Evolutionary conservation across 2,888 invertebrate genomes (phyloP).

Genomic region (Leistus spinibarbis): DNA sequence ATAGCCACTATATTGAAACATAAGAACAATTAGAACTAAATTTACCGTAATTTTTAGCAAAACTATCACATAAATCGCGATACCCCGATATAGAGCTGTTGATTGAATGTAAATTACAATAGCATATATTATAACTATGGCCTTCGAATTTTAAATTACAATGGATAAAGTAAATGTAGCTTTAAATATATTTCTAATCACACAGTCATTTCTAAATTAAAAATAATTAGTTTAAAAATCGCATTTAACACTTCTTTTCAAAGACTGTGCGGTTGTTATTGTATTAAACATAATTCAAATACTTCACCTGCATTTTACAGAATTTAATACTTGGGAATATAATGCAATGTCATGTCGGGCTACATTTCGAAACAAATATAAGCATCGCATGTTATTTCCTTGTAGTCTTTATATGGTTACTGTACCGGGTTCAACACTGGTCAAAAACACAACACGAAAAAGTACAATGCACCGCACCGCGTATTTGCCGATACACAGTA

Average conservation of each 20-base stretch:
- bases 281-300: background rate
- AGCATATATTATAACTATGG: conserved; percentile 15
- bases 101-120: conserved; percentile 33
- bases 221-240: background rate
- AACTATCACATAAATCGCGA: background rate
- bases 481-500: background rate
- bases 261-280: no score
- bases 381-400: background rate
- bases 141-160: conserved; percentile 28
- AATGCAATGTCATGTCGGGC: background rate
- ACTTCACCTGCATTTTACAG: background rate
- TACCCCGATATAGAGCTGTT: background rate
- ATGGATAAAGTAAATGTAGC: conserved; percentile 25
- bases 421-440: background rate
- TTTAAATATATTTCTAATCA: conserved; percentile 8
- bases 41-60: background rate
- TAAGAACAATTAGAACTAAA: no score
- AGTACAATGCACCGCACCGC: background rate
- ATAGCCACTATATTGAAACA: no score
- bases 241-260: background rate
- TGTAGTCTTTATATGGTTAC: no score
- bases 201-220: background rate
- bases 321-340: background rate
- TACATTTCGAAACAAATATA: background rate
- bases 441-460: background rate